Base-by-base conservation (phyloP, 2,797 vertebrate species). In the Ambastaia sidthimunki region DNA sequence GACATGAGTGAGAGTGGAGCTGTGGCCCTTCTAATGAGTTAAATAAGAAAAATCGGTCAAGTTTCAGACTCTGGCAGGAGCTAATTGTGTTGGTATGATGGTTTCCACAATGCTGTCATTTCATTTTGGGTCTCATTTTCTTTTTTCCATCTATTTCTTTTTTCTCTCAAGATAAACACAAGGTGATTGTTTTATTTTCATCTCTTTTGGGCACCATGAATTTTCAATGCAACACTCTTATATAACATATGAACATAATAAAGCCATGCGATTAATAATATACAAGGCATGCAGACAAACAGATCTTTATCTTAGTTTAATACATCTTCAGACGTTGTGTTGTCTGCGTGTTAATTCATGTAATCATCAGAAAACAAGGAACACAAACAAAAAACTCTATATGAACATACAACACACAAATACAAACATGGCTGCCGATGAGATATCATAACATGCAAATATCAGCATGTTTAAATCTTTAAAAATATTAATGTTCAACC, bases 21-120 rank as follows among this genome's bases (percentile, higher is more conserved):
- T 88, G 80, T 90, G 93, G 91, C 93, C 93, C 90, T 83, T 89
- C 91, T 93, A 94, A 93, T 92, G 91, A 93, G 91, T 93, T 93
- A 94, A 93, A 91, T 91, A 94, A 93, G 93, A 94, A 93, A 92
- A 93, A 94, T 94, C 90, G 90, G 92, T 92, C 89, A 92, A 92
- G 90, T 93, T 91, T 90, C 87, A 89, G 86, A 89, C 85, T 76
- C 83, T 93, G 93, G 92, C 93, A 93, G 92, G 87, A 90, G 93
- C 89, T 95, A 94, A 95, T 94, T 94, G 93, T 88, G 85, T 89
- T 90, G 89, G 88, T 91, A 89, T 90, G 85, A 91, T 78, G 85
- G 88, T 90, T 88, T 89, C 87, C 83, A 83, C 87, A 92, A 89
- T 86, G 86, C 90, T 91, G 91, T 93, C 92, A 92, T 90, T 90